Base-by-base conservation (phyloP, 2,113 vertebrate species). In the Sapajus apella region DNA sequence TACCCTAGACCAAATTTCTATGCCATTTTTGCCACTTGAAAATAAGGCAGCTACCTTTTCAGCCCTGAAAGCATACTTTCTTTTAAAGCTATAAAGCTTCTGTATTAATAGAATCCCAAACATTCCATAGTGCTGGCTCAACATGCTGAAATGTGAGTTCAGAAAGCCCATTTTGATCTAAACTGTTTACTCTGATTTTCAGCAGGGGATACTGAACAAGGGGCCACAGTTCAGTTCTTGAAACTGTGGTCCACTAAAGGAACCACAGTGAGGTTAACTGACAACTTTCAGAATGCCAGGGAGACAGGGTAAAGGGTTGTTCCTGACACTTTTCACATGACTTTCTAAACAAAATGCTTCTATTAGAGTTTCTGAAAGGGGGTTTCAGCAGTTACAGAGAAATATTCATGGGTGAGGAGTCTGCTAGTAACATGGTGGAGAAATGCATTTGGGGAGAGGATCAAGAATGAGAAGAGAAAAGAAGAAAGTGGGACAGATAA, bases 121-220 rank as follows among this genome's bases (percentile, higher is more conserved):
- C 98, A 98, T 99, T 98, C 98, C 98, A 97, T 97, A 93, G 97
- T 97, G 97, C 98, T 98, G 95, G 96, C 98, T 98, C 98, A 98
- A 96, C 93, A 93, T 32, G 94, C 94, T 98, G 94, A 97, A 93
- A 98, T 96, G 95, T 35, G 76, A 98, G 96, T 98, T 97, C 95
- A 98, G 98, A 98, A 98, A 98, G 97, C 97, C 96, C 97, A 98
- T 97, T 98, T 98, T 99, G 93, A 98, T 98, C 86, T 97, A 87
- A 97, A 96, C 83, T 98, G 98, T 97, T 98, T 98, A 98, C 97
- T 97, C 98, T 97, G 97, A 97, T 98, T 98, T 98, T 97, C 93
- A 95, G 94, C 95, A 97, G 98, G 98, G 98, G 98, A 97, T 61
- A 95, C 56, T 92, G 97, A 98, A 98, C 96, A 98, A 98, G 94